Conservation (phyloP, 2,797 vertebrate species). For the Channa striata region DNA sequence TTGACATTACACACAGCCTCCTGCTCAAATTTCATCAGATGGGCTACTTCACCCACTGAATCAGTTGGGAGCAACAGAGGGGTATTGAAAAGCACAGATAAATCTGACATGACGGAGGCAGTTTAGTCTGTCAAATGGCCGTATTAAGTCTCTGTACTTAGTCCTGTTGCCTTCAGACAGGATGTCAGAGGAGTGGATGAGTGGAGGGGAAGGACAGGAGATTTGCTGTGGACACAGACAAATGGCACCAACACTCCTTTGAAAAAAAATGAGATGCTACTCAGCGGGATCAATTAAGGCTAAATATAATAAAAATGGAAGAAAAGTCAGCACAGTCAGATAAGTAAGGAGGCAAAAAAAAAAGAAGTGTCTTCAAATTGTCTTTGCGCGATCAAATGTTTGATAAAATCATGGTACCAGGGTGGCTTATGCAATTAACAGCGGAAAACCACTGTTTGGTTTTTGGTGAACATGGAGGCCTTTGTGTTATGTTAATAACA, state of each 20-base stretch:
- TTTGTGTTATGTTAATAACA: slow-evolving; percentile 17
- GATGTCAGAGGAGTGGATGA: slow-evolving; percentile 12
- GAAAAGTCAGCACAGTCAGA: neutral
- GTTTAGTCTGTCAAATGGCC: slow-evolving; percentile 10
- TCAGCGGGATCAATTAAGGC: neutral
- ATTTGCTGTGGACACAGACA: neutral
- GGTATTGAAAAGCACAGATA: slow-evolving; percentile 8
- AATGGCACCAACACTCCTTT: neutral
- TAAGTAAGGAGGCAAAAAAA: neutral
- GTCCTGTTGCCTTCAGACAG: slow-evolving; percentile 25
- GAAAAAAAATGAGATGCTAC: neutral
- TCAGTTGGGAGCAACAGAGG: neutral
- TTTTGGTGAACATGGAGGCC: neutral
- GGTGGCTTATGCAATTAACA: neutral
- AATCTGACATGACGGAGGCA: slow-evolving; percentile 19
- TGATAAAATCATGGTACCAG: slow-evolving; percentile 11
- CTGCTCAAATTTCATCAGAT: slow-evolving; percentile 85
- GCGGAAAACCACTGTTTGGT: neutral
- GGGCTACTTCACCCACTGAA: slow-evolving; percentile 81
- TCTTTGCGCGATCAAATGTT: slow-evolving; percentile 12
- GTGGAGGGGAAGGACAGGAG: slow-evolving; percentile 11
- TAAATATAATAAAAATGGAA: neutral
- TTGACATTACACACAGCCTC: slow-evolving; percentile 92
- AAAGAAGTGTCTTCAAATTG: slow-evolving; percentile 27
- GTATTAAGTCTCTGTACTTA: slow-evolving; percentile 16